These are phyloP conservation scores for Cydia strobilella DNA, from an alignment of 1,140 invertebrate genomes.

Conservation along the genomic window DNA sequence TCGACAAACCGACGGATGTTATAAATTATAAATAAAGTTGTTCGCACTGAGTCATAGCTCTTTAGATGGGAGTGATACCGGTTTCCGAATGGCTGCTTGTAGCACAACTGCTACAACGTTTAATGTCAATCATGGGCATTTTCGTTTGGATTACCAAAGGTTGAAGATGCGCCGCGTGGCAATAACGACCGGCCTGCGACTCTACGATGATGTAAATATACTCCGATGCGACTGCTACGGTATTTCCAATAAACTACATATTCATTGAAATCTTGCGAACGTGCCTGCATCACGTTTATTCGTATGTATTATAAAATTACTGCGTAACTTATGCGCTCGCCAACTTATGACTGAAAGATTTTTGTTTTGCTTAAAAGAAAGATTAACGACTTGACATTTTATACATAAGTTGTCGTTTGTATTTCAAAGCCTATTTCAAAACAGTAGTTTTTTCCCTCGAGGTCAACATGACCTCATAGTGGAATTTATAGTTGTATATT, in stretches of 20 bases:
- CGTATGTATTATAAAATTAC: too few species aligned
- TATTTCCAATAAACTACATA: too few species aligned
- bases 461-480: constrained; percentile 4
- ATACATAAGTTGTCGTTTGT: constrained; percentile 17
- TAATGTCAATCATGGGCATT: constrained; percentile 46
- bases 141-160: constrained; percentile 64
- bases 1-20: not conserved
- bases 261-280: too few species aligned
- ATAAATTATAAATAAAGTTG: constrained; percentile 15
- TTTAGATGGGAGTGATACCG: constrained; percentile 52
- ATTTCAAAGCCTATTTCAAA: not conserved
- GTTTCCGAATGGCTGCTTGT: constrained; percentile 39
- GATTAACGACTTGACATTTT: constrained; percentile 9
- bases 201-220: constrained; percentile 53
- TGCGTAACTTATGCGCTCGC: not conserved
- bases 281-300: too few species aligned
- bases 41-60: constrained; percentile 56
- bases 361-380: constrained; percentile 9
- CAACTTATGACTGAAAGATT: not conserved
- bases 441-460: constrained; percentile 1
- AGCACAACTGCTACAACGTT: constrained; percentile 41
- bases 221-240: not conserved
- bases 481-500: not conserved
- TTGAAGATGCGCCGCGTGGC: constrained; percentile 65
- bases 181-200: constrained; percentile 44